Percentiles rank a stretch among this genome's conserved stretches.
Conservation (phyloP, 2,797 vertebrate genomes). For the Chromobotia macracanthus region DNA sequence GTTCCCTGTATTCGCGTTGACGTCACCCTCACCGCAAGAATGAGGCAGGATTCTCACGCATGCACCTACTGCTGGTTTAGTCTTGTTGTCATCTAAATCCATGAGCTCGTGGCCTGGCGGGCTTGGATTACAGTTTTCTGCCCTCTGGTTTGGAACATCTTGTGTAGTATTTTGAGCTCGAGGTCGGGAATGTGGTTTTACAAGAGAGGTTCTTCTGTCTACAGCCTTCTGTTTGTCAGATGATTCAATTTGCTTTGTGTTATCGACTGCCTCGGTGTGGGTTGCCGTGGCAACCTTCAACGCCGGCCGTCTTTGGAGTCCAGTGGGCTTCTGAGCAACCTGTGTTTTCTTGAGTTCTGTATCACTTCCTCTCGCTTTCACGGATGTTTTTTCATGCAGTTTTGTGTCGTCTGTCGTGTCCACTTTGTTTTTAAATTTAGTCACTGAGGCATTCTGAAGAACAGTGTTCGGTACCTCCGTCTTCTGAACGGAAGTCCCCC, state of each 20-base stretch:
- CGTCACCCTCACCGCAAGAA: conserved; percentile 35
- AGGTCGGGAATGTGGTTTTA: conserved; percentile 4
- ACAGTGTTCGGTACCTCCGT: conserved; percentile 8
- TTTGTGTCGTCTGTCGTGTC: background rate
- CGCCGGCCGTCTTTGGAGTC: background rate
- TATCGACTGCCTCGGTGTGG: background rate
- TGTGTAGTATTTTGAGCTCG: conserved; percentile 7
- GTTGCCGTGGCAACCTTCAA: conserved; percentile 16
- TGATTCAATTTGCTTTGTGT: background rate
- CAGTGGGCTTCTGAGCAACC: background rate
- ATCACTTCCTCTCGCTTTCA: background rate
- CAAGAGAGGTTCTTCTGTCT: background rate
- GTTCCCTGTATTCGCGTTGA: conserved; percentile 25
- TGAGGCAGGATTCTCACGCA: conserved; percentile 32
- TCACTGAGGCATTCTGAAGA: background rate
- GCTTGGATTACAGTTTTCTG: background rate
- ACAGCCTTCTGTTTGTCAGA: conserved; percentile 3
- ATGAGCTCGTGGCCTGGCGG: background rate
- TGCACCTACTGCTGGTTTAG: conserved; percentile 6
- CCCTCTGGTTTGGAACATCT: conserved; percentile 1
- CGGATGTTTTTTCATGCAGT: background rate
- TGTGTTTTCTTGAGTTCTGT: background rate
- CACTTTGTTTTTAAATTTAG: background rate
- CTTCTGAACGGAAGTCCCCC: conserved; percentile 59
- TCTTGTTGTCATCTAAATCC: conserved; percentile 24